Percentiles rank a stretch among this genome's conserved stretches.
Conservation (phyloP, 2,113 vertebrate species). For the Strix uralensis region DNA sequence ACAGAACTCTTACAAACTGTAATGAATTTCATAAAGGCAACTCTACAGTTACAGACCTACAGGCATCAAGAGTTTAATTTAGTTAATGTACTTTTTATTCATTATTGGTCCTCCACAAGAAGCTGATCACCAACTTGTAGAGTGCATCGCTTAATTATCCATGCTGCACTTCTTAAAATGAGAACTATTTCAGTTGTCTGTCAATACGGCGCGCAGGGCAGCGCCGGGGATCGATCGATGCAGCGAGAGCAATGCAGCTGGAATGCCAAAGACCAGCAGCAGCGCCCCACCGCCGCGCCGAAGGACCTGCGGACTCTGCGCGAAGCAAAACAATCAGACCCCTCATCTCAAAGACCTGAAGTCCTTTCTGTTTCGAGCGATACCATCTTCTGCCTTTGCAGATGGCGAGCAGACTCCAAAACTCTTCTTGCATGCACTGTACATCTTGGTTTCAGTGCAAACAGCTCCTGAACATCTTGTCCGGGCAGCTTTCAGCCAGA, state of each 20-base stretch:
- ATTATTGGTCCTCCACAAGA: constrained; percentile 68
- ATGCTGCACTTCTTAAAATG: constrained; percentile 66
- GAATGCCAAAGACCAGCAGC: constrained; percentile 24
- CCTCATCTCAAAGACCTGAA: not conserved
- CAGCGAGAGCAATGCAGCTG: not conserved
- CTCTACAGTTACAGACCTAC: constrained; percentile 51
- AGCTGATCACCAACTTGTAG: constrained; percentile 62
- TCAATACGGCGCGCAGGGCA: constrained; percentile 55
- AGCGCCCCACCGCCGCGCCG: not conserved
- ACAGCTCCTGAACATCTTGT: not conserved
- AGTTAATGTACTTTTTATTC: constrained; percentile 77
- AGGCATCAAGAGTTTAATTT: constrained; percentile 71
- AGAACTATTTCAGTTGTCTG: constrained; percentile 66
- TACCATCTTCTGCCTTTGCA: not conserved
- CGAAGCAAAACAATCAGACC: not conserved
- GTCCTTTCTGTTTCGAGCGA: not conserved
- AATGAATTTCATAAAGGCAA: constrained; percentile 66
- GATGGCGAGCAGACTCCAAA: not conserved
- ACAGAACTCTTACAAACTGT: not conserved
- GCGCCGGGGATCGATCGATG: constrained; percentile 22
- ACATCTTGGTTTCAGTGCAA: not conserved
- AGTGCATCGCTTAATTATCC: constrained; percentile 76
- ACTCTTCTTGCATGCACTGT: not conserved
- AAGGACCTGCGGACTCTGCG: not conserved
- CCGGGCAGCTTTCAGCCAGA: not conserved